Percentiles rank a stretch among this genome's conserved stretches.
These are phyloP conservation scores for Phragmatobia fuliginosa DNA, from an alignment of 2,888 invertebrate genomes.

Conservation along the genomic window DNA sequence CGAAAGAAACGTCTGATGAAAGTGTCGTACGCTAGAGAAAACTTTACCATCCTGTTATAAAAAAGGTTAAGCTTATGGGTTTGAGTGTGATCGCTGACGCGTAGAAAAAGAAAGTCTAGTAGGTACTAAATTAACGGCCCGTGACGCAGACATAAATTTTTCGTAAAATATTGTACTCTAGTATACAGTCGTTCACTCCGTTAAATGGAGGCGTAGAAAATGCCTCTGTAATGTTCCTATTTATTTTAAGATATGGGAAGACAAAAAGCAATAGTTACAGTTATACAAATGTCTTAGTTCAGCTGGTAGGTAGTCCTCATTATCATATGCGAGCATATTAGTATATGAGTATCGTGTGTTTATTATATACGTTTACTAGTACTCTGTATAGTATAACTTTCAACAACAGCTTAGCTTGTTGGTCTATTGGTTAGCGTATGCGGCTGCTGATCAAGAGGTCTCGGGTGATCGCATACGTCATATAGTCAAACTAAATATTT, in stretches of 20 bases:
- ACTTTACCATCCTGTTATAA: neutral
- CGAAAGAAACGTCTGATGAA: neutral
- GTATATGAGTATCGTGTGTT: neutral
- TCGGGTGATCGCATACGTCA: too few species aligned
- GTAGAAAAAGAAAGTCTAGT: neutral
- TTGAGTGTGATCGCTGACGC: neutral
- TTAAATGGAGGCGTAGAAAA: neutral
- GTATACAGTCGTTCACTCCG: neutral
- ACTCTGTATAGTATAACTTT: neutral
- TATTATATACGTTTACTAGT: neutral
- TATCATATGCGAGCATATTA: neutral
- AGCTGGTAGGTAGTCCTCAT: neutral
- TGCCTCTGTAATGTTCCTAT: neutral
- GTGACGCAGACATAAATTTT: neutral
- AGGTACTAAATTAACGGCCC: neutral
- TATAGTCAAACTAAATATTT: too few species aligned
- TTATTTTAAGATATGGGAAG: neutral
- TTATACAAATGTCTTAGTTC: neutral
- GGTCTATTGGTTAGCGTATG: too few species aligned
- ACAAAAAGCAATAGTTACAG: neutral
- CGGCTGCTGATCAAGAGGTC: too few species aligned
- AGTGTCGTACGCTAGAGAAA: neutral
- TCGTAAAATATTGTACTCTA: neutral
- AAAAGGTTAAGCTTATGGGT: neutral
- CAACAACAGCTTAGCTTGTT: too few species aligned